A percentile compares a stretch with the other conserved stretches of the same genome.
Evolutionary conservation across 2,113 vertebrate species (phyloP).

Genomic region (Plestiodon gilberti): DNA sequence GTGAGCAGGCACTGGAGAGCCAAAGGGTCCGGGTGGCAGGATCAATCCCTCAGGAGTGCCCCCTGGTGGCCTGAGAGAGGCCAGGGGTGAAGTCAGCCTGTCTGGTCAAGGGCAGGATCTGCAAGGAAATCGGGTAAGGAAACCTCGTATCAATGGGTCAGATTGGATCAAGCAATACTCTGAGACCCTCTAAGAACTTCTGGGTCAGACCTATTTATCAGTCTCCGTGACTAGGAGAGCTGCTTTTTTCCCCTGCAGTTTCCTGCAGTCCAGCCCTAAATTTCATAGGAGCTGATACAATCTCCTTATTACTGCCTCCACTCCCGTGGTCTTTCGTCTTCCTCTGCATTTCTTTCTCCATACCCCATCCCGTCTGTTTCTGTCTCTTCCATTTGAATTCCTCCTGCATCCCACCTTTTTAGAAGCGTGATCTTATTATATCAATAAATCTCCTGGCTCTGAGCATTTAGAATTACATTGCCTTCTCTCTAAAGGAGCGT

Average conservation of each 20-base stretch:
- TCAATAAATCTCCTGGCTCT: not conserved
- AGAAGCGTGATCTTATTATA: not conserved
- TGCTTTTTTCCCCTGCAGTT: not conserved
- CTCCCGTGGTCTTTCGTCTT: not conserved
- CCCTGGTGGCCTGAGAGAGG: too few species aligned
- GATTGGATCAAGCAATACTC: not conserved
- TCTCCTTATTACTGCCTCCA: not conserved
- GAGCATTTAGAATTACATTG: not conserved
- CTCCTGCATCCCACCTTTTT: not conserved
- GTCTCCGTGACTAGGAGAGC: not conserved
- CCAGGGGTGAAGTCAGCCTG: too few species aligned
- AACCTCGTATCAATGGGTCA: too few species aligned
- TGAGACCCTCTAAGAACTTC: not conserved
- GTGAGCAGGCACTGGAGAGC: too few species aligned
- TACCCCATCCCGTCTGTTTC: rapidly evolving
- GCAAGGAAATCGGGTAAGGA: not conserved
- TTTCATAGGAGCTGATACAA: too few species aligned
- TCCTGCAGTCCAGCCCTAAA: not conserved
- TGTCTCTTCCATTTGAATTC: not conserved
- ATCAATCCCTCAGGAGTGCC: too few species aligned
- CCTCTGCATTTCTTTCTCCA: not conserved
- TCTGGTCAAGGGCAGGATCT: not conserved
- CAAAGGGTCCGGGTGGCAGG: too few species aligned
- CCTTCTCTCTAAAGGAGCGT: not conserved
- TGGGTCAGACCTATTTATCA: not conserved